A percentile compares a stretch with the other conserved stretches of the same genome.
Conservation (phyloP, 2,113 vertebrate genomes). For the Patagioenas fasciata region DNA sequence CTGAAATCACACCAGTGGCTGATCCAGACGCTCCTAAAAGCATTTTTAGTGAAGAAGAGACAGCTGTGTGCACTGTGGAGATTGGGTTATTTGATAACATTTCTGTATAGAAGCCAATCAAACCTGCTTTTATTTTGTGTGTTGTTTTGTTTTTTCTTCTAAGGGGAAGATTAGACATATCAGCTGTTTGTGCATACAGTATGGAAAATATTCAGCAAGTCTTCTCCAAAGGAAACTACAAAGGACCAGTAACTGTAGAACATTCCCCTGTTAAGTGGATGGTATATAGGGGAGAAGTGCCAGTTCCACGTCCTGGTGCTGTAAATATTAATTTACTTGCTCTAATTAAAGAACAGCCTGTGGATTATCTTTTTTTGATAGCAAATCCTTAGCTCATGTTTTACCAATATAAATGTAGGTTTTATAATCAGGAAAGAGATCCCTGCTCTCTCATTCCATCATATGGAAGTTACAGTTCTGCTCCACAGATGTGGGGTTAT, state of each 20-base stretch:
- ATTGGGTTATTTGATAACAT: not conserved
- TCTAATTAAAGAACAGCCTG: not conserved
- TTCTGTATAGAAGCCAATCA: not conserved
- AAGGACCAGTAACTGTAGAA: slow-evolving; percentile 68
- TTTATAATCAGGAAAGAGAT: not conserved
- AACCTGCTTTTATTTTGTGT: not conserved
- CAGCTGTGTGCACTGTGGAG: not conserved
- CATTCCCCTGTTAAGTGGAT: slow-evolving; percentile 75
- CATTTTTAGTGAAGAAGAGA: not conserved
- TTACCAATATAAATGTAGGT: not conserved
- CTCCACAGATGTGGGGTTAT: not conserved
- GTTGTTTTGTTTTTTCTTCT: not conserved
- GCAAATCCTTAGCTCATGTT: not conserved
- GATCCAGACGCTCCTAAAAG: not conserved
- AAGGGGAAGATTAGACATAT: slow-evolving; percentile 72
- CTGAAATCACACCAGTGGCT: not conserved
- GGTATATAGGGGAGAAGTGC: slow-evolving; percentile 73
- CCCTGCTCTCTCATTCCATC: not conserved
- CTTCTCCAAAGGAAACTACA: slow-evolving; percentile 79
- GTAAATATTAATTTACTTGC: slow-evolving; percentile 65
- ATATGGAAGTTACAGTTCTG: not conserved
- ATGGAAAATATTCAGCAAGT: slow-evolving; percentile 58
- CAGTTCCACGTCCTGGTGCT: slow-evolving; percentile 76
- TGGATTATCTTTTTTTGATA: not conserved
- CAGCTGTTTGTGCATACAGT: slow-evolving; percentile 72